Conservation (phyloP, 2,888 invertebrate genomes). For the Lepetodrilus schrolli region DNA sequence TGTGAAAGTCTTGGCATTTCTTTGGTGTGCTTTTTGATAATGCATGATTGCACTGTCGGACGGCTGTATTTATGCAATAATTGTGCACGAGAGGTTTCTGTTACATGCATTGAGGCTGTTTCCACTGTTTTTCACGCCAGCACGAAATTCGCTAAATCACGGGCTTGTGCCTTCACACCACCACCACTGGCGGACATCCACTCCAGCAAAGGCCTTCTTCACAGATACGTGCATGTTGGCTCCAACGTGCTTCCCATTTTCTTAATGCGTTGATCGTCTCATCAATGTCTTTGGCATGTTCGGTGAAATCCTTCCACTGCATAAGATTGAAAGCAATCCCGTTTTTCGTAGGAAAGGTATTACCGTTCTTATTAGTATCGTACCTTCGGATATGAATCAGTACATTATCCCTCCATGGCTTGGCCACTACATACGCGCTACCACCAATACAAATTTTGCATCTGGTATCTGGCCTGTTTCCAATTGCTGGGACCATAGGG, state of each 20-base stretch:
- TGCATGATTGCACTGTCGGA: too few species aligned
- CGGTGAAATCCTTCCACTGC: neutral
- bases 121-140: too few species aligned
- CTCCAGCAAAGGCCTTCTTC: neutral
- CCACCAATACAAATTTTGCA: too few species aligned
- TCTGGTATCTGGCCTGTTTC: too few species aligned
- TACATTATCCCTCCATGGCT: neutral
- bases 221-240: neutral
- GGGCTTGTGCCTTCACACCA: constrained; percentile 3
- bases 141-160: too few species aligned
- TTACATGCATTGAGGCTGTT: too few species aligned
- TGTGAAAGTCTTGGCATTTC: too few species aligned
- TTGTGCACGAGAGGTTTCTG: too few species aligned
- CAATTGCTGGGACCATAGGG: too few species aligned
- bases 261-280: neutral
- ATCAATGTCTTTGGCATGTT: neutral
- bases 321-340: neutral
- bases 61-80: too few species aligned
- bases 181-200: constrained; percentile 20
- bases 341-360: neutral
- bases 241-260: neutral
- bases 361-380: neutral
- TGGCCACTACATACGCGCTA: neutral
- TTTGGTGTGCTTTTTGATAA: too few species aligned
- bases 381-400: neutral